Conservation (phyloP, 2,113 vertebrate species). For the Oenanthe melanoleuca region DNA sequence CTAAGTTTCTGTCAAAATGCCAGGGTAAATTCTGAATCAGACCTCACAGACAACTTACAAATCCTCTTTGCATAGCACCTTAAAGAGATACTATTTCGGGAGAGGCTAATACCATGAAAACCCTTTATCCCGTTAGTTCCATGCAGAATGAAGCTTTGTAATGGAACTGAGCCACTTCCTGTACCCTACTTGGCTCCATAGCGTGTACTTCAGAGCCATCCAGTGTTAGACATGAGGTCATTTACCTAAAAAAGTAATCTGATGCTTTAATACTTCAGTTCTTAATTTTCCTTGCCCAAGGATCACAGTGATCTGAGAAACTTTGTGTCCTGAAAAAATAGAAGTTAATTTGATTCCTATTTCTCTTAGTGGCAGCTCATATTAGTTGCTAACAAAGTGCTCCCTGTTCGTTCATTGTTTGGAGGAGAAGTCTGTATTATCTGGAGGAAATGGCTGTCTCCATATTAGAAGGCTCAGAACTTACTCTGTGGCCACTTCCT, state of each 20-base stretch:
- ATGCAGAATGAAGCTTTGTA: not conserved
- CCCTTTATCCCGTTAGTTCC: not conserved
- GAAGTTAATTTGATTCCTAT: not conserved
- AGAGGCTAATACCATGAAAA: slow-evolving; percentile 36
- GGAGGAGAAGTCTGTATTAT: not conserved
- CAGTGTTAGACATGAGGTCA: not conserved
- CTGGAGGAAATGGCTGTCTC: not conserved
- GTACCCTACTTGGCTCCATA: not conserved
- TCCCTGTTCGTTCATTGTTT: rapidly evolving
- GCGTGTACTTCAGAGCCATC: slow-evolving; percentile 54
- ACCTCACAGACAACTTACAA: not conserved
- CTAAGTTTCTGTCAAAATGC: not conserved
- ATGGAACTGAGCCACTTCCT: not conserved
- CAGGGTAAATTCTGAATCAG: slow-evolving; percentile 3
- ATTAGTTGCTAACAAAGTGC: not conserved
- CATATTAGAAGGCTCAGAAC: not conserved
- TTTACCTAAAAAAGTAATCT: not conserved
- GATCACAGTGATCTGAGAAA: not conserved
- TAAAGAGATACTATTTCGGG: slow-evolving; percentile 12
- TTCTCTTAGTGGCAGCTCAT: not conserved
- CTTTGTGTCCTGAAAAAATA: not conserved
- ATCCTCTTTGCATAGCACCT: slow-evolving; percentile 11
- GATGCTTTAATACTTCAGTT: not conserved
- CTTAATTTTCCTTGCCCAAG: not conserved
- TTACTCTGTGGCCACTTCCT: not conserved